Conservation (phyloP, 2,113 vertebrate species). For the Entomyzon cyanotis region DNA sequence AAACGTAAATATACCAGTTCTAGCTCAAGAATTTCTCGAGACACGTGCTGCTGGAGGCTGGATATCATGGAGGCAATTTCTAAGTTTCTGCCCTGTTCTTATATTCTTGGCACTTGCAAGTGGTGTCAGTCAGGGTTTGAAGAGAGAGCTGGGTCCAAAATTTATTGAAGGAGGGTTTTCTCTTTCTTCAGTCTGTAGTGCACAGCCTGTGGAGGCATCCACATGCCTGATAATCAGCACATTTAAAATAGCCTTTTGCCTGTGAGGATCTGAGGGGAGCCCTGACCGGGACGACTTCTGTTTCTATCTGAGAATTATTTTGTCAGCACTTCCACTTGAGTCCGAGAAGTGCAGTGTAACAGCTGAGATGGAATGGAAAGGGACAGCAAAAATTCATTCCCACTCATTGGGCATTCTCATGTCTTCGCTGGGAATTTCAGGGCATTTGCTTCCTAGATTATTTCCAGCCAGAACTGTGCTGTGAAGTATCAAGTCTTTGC, state of each 20-base stretch:
- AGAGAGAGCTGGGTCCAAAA: neutral
- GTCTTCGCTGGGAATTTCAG: neutral
- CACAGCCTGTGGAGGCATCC: neutral
- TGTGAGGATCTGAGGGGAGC: neutral
- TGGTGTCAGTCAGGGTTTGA: neutral
- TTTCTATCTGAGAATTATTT: neutral
- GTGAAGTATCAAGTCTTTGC: neutral
- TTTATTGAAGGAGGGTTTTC: neutral
- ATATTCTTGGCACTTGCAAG: neutral
- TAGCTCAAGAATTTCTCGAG: neutral
- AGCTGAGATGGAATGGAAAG: constrained; percentile 10
- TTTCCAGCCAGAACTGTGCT: constrained; percentile 1
- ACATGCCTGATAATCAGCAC: constrained; percentile 29
- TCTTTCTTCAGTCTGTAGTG: neutral
- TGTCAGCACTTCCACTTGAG: neutral
- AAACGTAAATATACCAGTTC: neutral
- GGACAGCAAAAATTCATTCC: neutral
- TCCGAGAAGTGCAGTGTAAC: neutral
- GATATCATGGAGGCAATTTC: neutral
- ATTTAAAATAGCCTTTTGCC: constrained; percentile 50
- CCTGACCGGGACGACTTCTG: neutral
- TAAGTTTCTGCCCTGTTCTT: neutral
- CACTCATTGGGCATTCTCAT: neutral
- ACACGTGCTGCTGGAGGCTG: neutral
- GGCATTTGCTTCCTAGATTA: neutral